Conservation (phyloP, 1,140 invertebrate species). For the Lysiphlebus fabarum region DNA sequence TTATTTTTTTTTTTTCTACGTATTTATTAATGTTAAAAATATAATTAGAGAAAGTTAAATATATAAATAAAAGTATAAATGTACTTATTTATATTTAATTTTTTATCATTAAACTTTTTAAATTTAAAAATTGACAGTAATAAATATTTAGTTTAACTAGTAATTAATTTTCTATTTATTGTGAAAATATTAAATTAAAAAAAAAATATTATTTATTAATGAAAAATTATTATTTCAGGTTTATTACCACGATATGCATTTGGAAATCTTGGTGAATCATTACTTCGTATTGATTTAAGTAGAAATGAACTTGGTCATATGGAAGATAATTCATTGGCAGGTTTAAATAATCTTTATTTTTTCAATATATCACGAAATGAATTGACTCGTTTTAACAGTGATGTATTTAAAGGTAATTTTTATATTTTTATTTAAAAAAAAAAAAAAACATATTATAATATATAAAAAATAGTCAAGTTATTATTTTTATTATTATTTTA, state of each 20-base stretch:
- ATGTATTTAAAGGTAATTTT: constrained; percentile 74
- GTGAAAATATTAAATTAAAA: constrained; percentile 9
- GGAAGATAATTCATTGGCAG: constrained; percentile 70
- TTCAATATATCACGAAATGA: constrained; percentile 75
- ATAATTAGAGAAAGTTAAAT: too few relatives aligned
- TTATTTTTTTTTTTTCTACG: too few relatives aligned
- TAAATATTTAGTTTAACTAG: not conserved
- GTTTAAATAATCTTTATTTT: constrained; percentile 63
- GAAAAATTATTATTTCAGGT: constrained; percentile 55
- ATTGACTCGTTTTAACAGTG: constrained; percentile 73
- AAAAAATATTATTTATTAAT: too few relatives aligned
- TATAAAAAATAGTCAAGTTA: too few relatives aligned
- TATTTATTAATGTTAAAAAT: too few relatives aligned
- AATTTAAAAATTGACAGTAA: too few relatives aligned
- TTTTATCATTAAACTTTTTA: too few relatives aligned
- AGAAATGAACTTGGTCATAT: constrained; percentile 72
- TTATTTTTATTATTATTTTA: not conserved
- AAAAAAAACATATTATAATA: too few relatives aligned
- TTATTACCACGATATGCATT: constrained; percentile 66
- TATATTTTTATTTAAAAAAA: too few relatives aligned
- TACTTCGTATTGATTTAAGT: constrained; percentile 73
- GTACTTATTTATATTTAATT: too few relatives aligned
- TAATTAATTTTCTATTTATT: constrained; percentile 2
- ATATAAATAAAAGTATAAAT: too few relatives aligned
- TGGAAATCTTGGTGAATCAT: constrained; percentile 55